Conservation (phyloP, 2,888 invertebrate genomes). For the Archips xylosteana region DNA sequence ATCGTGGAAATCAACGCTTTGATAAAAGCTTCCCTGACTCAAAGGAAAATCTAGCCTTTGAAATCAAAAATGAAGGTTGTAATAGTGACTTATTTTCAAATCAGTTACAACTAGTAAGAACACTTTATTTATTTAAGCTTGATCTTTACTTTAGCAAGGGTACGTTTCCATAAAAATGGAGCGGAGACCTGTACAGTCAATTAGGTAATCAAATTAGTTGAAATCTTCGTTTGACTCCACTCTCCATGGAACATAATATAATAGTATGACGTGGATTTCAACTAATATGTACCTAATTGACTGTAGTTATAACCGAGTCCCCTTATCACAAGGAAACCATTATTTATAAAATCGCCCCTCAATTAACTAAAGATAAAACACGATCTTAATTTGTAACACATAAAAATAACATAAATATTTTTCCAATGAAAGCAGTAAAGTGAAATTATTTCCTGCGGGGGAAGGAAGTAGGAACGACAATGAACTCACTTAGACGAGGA, state of each 20-base stretch:
- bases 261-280: no score
- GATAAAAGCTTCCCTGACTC: neutral
- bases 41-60: neutral
- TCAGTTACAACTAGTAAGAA: no score
- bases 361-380: constrained; percentile 24
- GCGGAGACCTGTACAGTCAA: no score
- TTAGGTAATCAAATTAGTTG: no score
- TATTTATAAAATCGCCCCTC: neutral
- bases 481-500: constrained; percentile 72
- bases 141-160: no score
- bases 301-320: no score
- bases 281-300: no score
- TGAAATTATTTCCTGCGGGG: constrained; percentile 70
- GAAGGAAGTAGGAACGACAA: constrained; percentile 77
- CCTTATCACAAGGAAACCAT: neutral
- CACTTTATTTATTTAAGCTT: no score
- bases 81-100: no score
- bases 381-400: constrained; percentile 41
- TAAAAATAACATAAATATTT: constrained; percentile 61
- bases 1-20: neutral
- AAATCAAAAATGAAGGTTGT: neutral
- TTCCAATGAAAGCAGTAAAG: constrained; percentile 67
- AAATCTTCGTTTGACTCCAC: no score
- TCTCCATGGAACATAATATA: no score
- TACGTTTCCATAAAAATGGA: no score